Conservation (phyloP, 2,888 invertebrate genomes). For the Papilio demoleus region DNA sequence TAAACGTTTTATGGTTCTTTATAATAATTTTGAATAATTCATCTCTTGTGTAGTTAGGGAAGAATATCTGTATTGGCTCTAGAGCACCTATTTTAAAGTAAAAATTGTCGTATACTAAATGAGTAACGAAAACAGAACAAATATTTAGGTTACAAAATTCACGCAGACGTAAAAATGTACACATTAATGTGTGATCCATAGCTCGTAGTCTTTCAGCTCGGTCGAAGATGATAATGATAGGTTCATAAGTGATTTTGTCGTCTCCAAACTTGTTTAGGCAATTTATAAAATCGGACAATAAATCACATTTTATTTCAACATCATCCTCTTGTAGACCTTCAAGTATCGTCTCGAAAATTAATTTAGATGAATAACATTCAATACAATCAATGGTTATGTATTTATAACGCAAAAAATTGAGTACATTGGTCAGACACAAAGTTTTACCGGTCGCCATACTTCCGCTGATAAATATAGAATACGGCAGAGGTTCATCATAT, state of each 20-base stretch:
- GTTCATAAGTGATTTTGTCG: slow-evolving; percentile 59
- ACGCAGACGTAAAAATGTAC: slow-evolving; percentile 87
- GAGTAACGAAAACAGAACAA: slow-evolving; percentile 89
- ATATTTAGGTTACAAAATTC: slow-evolving; percentile 89
- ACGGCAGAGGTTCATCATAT: slow-evolving; percentile 85
- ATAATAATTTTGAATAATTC: slow-evolving; percentile 83
- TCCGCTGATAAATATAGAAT: slow-evolving; percentile 91
- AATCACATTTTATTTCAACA: slow-evolving; percentile 84
- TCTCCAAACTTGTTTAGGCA: slow-evolving; percentile 68
- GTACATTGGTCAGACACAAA: slow-evolving; percentile 84
- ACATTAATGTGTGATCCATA: slow-evolving; percentile 89
- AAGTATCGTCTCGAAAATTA: slow-evolving; percentile 90
- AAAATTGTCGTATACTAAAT: slow-evolving; percentile 92
- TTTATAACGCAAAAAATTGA: slow-evolving; percentile 83
- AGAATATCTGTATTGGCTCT: slow-evolving; percentile 89
- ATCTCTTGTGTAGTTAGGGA: slow-evolving; percentile 91
- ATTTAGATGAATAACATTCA: slow-evolving; percentile 90
- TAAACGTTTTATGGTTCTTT: slow-evolving; percentile 64
- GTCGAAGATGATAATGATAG: slow-evolving; percentile 89
- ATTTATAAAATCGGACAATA: slow-evolving; percentile 86
- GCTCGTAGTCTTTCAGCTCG: slow-evolving; percentile 91
- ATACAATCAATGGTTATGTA: slow-evolving; percentile 89
- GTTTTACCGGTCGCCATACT: slow-evolving; percentile 93
- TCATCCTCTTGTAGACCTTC: slow-evolving; percentile 78
- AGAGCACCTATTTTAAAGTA: slow-evolving; percentile 86